Evolutionary conservation across 2,113 vertebrate genomes (phyloP).

Genomic region (Pandion haliaetus): DNA sequence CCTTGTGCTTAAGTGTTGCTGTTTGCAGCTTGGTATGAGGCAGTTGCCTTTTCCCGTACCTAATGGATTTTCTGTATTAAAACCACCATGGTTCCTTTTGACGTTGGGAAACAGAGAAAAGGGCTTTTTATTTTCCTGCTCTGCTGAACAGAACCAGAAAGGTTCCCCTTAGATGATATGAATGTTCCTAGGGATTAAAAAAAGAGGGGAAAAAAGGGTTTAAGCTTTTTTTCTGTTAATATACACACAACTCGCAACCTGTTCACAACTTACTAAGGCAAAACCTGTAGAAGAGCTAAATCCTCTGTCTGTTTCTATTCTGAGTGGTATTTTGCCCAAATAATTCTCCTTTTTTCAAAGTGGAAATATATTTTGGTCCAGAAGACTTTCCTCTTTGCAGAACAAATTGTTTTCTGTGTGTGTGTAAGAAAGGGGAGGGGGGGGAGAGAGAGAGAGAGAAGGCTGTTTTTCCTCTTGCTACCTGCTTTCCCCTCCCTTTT

Average conservation of each 20-base stretch:
- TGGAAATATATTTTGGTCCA: background rate
- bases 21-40: background rate
- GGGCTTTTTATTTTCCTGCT: background rate
- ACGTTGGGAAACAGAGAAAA: background rate
- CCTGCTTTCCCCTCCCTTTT: background rate
- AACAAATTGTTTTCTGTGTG: background rate
- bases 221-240: background rate
- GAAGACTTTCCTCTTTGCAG: background rate
- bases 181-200: background rate
- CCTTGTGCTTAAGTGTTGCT: slow-evolving; percentile 56
- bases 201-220: background rate
- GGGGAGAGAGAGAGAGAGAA: background rate
- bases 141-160: background rate
- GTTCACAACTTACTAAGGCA: background rate
- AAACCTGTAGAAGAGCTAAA: background rate
- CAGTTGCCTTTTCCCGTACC: background rate
- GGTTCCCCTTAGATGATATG: background rate
- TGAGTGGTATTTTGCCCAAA: background rate
- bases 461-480: background rate
- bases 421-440: too few relatives aligned
- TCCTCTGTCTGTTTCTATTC: background rate
- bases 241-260: background rate
- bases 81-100: background rate
- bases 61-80: background rate
- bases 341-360: background rate